Percentiles rank a stretch among this genome's conserved stretches.
Evolutionary conservation across 2,113 vertebrate genomes (phyloP).

Genomic region (Argyrosomus japonicus): DNA sequence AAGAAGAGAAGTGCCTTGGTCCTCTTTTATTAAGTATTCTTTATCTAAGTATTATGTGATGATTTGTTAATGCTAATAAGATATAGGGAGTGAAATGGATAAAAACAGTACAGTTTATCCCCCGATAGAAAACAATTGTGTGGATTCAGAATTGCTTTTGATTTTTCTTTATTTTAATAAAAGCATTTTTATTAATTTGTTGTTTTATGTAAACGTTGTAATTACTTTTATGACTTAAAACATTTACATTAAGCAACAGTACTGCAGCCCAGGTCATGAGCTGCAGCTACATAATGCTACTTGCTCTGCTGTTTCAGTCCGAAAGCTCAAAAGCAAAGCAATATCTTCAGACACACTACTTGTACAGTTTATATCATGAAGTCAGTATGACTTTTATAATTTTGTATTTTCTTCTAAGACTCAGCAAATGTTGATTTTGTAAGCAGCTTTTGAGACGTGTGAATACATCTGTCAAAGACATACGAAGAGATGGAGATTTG

Average conservation of each 20-base stretch:
- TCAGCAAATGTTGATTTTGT: background rate
- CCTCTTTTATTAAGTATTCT: background rate
- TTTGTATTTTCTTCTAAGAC: background rate
- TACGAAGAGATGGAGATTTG: background rate
- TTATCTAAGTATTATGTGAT: background rate
- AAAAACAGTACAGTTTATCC: background rate
- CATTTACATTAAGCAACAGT: background rate
- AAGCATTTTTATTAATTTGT: background rate
- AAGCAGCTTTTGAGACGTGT: background rate
- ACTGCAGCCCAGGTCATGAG: no score
- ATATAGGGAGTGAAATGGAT: background rate
- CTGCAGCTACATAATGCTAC: background rate
- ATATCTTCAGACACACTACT: constrained; percentile 2
- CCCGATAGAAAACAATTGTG: background rate
- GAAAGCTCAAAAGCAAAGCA: background rate
- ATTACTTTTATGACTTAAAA: background rate
- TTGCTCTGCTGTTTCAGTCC: background rate
- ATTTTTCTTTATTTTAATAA: background rate
- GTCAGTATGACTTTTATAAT: background rate
- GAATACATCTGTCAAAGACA: background rate
- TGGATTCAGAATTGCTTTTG: background rate
- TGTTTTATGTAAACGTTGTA: background rate
- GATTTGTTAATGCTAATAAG: background rate
- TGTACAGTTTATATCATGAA: constrained; percentile 10
- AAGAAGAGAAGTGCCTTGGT: background rate